Conservation (phyloP, 2,113 vertebrate genomes). For the Pelvicachromis taeniatus region DNA sequence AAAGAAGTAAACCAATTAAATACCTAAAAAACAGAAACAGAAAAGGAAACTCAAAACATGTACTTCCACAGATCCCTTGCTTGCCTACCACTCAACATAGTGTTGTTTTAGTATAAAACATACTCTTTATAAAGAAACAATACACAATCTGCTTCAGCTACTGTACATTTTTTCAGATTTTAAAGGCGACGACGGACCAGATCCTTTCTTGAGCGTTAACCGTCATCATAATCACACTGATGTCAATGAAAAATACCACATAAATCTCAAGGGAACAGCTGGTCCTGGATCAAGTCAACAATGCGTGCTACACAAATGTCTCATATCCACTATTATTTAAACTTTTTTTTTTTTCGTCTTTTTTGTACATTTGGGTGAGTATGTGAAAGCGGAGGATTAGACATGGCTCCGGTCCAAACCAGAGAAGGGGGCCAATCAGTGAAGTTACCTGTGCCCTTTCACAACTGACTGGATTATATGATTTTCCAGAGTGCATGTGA, state of each 20-base stretch:
- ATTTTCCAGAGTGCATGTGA: slow-evolving; percentile 64
- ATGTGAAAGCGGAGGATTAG: slow-evolving; percentile 44
- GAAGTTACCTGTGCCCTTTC: slow-evolving; percentile 57
- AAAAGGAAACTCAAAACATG: slow-evolving; percentile 63
- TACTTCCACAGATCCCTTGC: slow-evolving; percentile 75
- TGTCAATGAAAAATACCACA: not conserved
- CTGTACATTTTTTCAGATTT: slow-evolving; percentile 76
- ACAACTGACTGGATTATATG: slow-evolving; percentile 59
- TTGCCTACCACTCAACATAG: slow-evolving; percentile 73
- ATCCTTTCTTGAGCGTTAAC: slow-evolving; percentile 22
- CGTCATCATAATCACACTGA: slow-evolving; percentile 9
- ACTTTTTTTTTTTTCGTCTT: not conserved
- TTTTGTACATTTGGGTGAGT: slow-evolving; percentile 78
- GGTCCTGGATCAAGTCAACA: slow-evolving; percentile 68
- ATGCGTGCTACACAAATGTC: slow-evolving; percentile 68
- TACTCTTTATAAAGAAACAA: slow-evolving; percentile 85
- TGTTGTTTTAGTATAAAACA: slow-evolving; percentile 81
- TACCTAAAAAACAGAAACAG: slow-evolving; percentile 57
- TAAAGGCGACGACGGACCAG: slow-evolving; percentile 57
- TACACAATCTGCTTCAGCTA: slow-evolving; percentile 82
- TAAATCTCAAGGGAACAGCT: slow-evolving; percentile 27
- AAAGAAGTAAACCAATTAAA: slow-evolving; percentile 61
- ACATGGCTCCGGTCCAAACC: slow-evolving; percentile 11
- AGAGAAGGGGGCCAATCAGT: slow-evolving; percentile 23
- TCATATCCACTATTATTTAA: slow-evolving; percentile 50